phyloP scores from a whole-genome alignment of 2,888 invertebrate species.

The Malacosoma neustria region DNA sequence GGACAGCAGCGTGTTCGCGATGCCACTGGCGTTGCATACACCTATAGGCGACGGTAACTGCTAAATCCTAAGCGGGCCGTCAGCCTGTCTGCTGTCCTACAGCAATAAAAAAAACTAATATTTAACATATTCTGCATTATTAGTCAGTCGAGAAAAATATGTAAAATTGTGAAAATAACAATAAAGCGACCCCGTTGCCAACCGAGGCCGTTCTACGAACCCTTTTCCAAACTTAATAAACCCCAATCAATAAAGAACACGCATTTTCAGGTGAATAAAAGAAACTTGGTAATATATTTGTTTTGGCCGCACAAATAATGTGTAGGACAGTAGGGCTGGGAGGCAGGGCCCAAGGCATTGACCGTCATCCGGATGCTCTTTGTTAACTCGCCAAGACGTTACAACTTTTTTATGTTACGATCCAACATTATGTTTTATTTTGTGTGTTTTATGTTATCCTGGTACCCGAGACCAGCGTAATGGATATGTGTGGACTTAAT shows the following conservation, averaged over 20 bases:
- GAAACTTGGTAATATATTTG: constrained; percentile 51
- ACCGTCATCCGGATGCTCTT: constrained; percentile 5
- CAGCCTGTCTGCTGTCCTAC: too few species aligned
- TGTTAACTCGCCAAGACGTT: constrained; percentile 1
- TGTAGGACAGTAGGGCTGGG: constrained; percentile 19
- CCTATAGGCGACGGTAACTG: too few species aligned
- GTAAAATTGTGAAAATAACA: too few species aligned
- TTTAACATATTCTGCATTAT: too few species aligned
- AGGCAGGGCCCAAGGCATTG: constrained; percentile 11
- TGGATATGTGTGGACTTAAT: constrained; percentile 1
- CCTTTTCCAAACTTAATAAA: not conserved
- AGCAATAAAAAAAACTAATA: too few species aligned
- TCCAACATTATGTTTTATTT: not conserved
- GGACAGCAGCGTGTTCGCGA: too few species aligned
- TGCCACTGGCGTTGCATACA: too few species aligned
- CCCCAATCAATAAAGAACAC: not conserved
- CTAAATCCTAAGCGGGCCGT: too few species aligned
- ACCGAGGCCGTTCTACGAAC: too few species aligned
- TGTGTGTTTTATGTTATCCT: not conserved
- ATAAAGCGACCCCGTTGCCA: too few species aligned
- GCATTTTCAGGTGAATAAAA: constrained; percentile 2
- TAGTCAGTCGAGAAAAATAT: too few species aligned
- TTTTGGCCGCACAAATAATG: constrained; percentile 37
- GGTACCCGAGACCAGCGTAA: constrained; percentile 12
- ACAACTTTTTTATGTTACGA: not conserved